Evolutionary conservation across 2,113 vertebrate genomes (phyloP).

Genomic region (Microtus ochrogaster): DNA sequence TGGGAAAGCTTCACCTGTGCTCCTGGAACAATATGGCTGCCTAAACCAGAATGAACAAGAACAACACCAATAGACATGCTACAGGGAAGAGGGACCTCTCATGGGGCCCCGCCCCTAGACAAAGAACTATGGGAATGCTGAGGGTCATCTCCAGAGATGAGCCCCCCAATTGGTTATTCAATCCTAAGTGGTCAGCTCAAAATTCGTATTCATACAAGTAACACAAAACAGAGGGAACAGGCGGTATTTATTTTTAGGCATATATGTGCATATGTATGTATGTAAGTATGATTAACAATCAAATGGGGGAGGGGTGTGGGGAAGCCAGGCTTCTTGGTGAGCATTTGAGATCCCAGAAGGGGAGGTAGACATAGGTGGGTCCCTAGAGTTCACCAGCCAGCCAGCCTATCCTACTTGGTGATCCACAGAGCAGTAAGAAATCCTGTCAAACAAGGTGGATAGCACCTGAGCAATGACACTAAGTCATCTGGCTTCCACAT

Average conservation of each 20-base stretch:
- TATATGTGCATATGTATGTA: background rate
- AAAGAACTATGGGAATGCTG: background rate
- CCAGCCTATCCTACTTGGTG: background rate
- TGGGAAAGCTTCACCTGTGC: background rate
- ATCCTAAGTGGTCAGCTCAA: background rate
- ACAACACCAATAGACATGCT: background rate
- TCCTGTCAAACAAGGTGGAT: background rate
- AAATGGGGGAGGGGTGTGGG: too few relatives aligned
- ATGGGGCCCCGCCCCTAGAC: background rate
- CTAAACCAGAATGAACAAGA: background rate
- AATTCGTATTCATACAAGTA: background rate
- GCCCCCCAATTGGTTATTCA: background rate
- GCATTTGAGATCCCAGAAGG: background rate
- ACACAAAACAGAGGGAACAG: background rate
- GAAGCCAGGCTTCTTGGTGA: background rate
- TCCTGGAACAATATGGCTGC: background rate
- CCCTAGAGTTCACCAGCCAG: background rate
- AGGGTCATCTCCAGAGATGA: background rate
- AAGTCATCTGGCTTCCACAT: background rate
- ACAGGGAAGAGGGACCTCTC: background rate
- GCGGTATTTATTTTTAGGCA: background rate
- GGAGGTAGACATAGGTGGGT: background rate
- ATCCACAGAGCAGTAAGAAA: too few relatives aligned
- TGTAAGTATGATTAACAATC: background rate
- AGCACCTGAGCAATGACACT: background rate